phyloP scores from a whole-genome alignment of 2,113 vertebrate species.

The Callospermophilus lateralis region DNA sequence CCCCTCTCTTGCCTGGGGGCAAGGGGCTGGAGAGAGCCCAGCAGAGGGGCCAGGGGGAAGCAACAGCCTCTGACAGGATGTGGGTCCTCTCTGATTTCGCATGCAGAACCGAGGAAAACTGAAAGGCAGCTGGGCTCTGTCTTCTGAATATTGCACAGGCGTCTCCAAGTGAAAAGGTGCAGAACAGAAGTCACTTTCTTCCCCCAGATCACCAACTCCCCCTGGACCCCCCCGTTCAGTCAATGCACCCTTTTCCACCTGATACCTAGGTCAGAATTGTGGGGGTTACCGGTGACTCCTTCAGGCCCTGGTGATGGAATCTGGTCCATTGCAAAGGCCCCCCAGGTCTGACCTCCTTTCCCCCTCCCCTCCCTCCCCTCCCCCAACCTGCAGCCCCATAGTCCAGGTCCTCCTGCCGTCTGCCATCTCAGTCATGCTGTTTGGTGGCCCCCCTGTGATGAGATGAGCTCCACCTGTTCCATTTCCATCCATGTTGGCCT shows the following conservation, averaged over 20 bases:
- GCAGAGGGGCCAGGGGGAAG: background rate
- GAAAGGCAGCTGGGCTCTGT: background rate
- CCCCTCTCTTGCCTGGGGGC: slow-evolving; percentile 35
- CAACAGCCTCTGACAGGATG: background rate
- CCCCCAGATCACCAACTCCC: background rate
- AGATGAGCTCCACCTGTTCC: background rate
- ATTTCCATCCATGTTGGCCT: background rate
- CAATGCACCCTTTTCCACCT: background rate
- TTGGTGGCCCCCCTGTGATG: background rate
- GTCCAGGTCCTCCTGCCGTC: background rate
- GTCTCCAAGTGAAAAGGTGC: background rate
- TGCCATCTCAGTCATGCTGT: background rate
- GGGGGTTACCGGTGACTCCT: background rate
- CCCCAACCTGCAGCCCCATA: too few relatives aligned
- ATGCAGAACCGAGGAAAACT: slow-evolving; percentile 15
- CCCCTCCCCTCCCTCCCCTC: too few relatives aligned
- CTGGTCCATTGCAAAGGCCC: background rate
- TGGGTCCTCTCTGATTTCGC: slow-evolving; percentile 13
- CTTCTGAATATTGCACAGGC: background rate
- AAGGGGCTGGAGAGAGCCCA: background rate
- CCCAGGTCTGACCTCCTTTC: background rate
- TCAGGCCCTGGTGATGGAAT: background rate
- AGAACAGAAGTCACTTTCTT: background rate
- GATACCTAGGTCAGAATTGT: background rate
- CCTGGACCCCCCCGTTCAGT: background rate